A percentile compares a stretch with the other conserved stretches of the same genome.
Evolutionary conservation across 2,113 vertebrate species (phyloP).

Genomic region (Phoxinus phoxinus): DNA sequence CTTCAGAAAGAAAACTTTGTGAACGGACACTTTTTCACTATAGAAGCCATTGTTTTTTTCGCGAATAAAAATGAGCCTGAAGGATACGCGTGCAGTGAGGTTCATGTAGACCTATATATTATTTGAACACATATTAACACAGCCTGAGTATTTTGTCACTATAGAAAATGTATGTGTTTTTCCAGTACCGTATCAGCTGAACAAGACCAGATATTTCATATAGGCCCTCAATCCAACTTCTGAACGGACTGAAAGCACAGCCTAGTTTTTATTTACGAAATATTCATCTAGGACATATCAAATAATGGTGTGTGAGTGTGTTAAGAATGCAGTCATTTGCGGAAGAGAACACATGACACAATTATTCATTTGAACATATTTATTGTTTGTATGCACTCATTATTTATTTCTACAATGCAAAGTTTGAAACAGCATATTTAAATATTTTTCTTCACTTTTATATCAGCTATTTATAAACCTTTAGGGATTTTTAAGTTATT

Average conservation of each 20-base stretch:
- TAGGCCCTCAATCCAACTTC: neutral
- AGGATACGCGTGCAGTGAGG: neutral
- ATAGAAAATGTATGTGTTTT: neutral
- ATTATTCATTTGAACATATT: conserved; percentile 26
- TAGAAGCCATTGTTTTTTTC: neutral
- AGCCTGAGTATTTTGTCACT: neutral
- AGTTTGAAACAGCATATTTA: conserved; percentile 17
- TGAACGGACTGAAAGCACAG: neutral
- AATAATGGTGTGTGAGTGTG: neutral
- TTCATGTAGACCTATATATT: neutral
- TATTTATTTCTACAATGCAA: neutral
- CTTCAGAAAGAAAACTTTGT: conserved; percentile 18
- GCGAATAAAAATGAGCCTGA: neutral
- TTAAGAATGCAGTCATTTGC: neutral
- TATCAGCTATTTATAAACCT: conserved; percentile 75
- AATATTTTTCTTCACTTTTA: conserved; percentile 29
- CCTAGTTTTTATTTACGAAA: neutral
- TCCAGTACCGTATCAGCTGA: neutral
- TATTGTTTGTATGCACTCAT: conserved; percentile 9
- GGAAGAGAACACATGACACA: conserved; percentile 24
- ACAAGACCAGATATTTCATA: neutral
- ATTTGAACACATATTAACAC: neutral
- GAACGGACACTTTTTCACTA: neutral
- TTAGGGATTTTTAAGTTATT: conserved; percentile 74
- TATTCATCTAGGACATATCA: neutral